These are phyloP conservation scores for Vultur gryphus DNA, from an alignment of 2,797 vertebrate genomes.

Conservation along the genomic window DNA sequence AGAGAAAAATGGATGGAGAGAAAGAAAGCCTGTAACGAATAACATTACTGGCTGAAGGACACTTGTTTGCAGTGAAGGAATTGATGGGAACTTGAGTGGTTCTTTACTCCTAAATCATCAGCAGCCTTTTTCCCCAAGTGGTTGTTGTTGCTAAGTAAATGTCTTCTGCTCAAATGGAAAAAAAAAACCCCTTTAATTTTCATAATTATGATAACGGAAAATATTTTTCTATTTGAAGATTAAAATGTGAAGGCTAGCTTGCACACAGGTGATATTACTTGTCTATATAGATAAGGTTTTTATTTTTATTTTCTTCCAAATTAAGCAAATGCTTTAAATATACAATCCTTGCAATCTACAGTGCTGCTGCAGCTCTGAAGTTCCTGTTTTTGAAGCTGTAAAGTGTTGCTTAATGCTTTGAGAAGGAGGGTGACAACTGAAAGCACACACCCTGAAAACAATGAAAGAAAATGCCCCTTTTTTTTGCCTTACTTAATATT, in stretches of 20 bases:
- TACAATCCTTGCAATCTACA: neutral
- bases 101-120: neutral
- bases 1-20: neutral
- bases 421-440: neutral
- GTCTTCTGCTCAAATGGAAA: neutral
- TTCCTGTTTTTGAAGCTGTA: neutral
- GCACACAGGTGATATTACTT: neutral
- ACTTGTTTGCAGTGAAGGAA: neutral
- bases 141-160: neutral
- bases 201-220: neutral
- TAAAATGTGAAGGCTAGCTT: neutral
- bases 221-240: neutral
- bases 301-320: neutral
- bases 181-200: neutral
- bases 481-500: neutral
- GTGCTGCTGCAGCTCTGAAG: neutral
- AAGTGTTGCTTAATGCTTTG: neutral
- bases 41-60: neutral
- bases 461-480: neutral
- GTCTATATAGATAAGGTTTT: neutral
- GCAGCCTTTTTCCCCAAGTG: neutral
- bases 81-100: neutral
- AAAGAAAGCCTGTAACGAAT: neutral
- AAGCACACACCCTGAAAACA: neutral
- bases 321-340: neutral